Conservation (phyloP, 2,797 vertebrate genomes). For the Platyrinchus mystaceus region DNA sequence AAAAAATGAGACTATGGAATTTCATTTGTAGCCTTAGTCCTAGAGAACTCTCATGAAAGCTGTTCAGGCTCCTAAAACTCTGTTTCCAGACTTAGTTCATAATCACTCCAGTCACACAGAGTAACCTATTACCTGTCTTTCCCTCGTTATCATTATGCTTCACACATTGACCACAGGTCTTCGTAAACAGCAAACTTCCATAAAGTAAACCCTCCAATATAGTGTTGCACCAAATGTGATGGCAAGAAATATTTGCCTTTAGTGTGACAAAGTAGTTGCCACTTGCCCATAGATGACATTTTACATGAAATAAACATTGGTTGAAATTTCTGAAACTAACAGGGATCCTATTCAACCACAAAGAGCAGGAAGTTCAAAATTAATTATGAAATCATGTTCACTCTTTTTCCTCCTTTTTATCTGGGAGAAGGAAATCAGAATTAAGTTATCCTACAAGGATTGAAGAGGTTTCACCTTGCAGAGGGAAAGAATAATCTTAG, state of each 20-base stretch:
- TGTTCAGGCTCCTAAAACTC: background rate
- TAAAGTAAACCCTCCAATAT: background rate
- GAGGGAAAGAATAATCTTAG: background rate
- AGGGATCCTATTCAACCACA: background rate
- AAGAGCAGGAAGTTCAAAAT: background rate
- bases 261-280: background rate
- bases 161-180: background rate
- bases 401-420: background rate
- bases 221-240: background rate
- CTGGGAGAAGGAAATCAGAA: background rate
- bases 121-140: background rate
- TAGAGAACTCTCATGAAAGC: background rate
- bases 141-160: accelerated
- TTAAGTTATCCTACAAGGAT: background rate
- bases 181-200: background rate
- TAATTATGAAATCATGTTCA: background rate
- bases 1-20: background rate
- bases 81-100: background rate
- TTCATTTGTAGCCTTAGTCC: background rate
- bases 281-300: background rate
- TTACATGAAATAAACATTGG: background rate
- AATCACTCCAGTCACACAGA: background rate
- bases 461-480: background rate
- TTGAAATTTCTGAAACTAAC: background rate
- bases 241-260: background rate